A percentile compares a stretch with the other conserved stretches of the same genome.
These are phyloP conservation scores for Acrocephalus arundinaceus DNA, from an alignment of 2,113 vertebrate species.

Conservation along the genomic window DNA sequence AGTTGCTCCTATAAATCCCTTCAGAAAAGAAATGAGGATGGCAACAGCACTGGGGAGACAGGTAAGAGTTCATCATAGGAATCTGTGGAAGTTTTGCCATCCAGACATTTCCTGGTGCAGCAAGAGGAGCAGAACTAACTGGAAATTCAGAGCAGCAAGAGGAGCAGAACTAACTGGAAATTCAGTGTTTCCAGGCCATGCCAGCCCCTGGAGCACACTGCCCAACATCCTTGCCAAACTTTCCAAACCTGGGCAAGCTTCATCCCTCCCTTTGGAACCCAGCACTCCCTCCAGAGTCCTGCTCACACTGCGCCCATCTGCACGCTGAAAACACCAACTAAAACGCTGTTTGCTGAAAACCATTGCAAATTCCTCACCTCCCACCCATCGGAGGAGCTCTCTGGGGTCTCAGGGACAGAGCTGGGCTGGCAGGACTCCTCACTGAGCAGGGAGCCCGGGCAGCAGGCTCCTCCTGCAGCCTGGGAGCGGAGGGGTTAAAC, in stretches of 20 bases:
- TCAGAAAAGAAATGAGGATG: not conserved
- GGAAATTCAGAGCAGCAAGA: not conserved
- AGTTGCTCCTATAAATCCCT: not conserved
- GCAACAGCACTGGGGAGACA: not conserved
- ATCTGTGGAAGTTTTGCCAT: not conserved
- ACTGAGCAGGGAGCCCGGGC: not conserved
- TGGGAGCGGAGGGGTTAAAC: not conserved
- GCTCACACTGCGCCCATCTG: not conserved
- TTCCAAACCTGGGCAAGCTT: not conserved
- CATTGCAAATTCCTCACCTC: fast-evolving
- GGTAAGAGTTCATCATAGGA: not conserved
- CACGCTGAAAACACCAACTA: not conserved
- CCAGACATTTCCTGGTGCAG: not conserved
- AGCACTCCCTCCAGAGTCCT: fast-evolving
- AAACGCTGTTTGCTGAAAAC: fast-evolving
- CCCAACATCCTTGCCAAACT: not conserved
- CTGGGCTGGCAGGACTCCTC: not conserved
- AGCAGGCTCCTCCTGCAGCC: not conserved
- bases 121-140: not conserved
- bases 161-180: not conserved
- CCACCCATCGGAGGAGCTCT: not conserved
- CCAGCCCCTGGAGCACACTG: too few relatives aligned
- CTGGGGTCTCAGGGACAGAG: not conserved
- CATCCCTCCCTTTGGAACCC: not conserved
- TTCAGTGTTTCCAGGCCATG: not conserved